These are phyloP conservation scores for Hippocampus abdominalis DNA, from an alignment of 2,113 vertebrate species.

Conservation along the genomic window DNA sequence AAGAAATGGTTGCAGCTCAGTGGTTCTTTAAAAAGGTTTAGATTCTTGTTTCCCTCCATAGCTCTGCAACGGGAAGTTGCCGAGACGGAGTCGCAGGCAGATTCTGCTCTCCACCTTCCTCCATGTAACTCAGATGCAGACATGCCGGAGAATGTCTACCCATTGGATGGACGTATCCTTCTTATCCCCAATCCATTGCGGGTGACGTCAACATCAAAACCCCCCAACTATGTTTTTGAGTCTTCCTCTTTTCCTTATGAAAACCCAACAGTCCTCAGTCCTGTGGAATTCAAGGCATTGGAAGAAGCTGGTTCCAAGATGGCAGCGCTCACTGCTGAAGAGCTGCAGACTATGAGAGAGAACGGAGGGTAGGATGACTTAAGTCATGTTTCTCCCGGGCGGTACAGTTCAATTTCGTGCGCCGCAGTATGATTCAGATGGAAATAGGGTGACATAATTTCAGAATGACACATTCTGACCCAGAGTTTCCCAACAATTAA, in stretches of 20 bases:
- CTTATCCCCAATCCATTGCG: constrained; percentile 81
- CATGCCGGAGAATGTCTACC: constrained; percentile 79
- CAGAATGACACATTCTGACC: background rate
- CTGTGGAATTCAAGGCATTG: constrained; percentile 77
- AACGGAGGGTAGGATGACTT: constrained; percentile 70
- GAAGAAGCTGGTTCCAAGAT: constrained; percentile 71
- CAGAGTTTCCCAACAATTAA: background rate
- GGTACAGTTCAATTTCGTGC: background rate
- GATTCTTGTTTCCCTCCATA: constrained; percentile 40
- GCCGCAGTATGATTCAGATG: background rate
- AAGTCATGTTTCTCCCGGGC: background rate
- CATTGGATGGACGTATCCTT: constrained; percentile 89
- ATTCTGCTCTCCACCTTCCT: constrained; percentile 75
- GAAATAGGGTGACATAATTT: background rate
- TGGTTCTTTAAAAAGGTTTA: background rate
- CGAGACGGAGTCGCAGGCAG: constrained; percentile 68
- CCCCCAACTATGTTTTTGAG: background rate
- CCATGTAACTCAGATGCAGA: constrained; percentile 74
- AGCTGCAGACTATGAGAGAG: constrained; percentile 75
- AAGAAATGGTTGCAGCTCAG: no score
- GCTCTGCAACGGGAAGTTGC: constrained; percentile 79
- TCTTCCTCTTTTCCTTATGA: constrained; percentile 60
- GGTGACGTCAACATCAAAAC: background rate
- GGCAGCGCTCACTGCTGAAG: constrained; percentile 69
- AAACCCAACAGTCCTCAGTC: constrained; percentile 75